Percentiles rank a stretch among this genome's conserved stretches.
phyloP scores from a whole-genome alignment of 2,888 invertebrate species.

The Meganola albula region DNA sequence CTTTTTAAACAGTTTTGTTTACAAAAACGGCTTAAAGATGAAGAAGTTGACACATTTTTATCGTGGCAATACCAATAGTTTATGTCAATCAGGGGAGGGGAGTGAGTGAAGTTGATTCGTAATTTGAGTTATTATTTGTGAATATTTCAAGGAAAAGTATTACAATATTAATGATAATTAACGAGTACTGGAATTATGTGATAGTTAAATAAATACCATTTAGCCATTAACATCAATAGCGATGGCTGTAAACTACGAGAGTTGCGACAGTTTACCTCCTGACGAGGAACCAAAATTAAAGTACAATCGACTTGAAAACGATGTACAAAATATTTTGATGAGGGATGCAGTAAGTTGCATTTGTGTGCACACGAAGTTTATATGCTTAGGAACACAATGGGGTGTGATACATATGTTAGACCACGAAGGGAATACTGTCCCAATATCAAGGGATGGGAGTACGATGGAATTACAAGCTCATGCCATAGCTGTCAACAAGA shows the following conservation, averaged over 20 bases:
- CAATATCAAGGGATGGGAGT: conserved; percentile 74
- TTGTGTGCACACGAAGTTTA: conserved; percentile 95
- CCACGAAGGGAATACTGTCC: conserved; percentile 90
- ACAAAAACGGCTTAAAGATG: no score
- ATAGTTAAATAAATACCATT: conserved; percentile 7
- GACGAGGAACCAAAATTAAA: conserved; percentile 91
- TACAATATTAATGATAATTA: no score
- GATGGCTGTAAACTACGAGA: conserved; percentile 66
- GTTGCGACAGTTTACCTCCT: conserved; percentile 62
- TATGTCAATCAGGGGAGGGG: no score
- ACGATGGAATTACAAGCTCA: conserved; percentile 87
- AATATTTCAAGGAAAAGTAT: no score
- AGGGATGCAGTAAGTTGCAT: conserved; percentile 92
- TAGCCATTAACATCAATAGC: conserved; percentile 13
- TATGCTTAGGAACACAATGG: conserved; percentile 95
- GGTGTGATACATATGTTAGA: conserved; percentile 93
- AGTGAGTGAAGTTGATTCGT: no score
- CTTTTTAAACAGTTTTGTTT: no score
- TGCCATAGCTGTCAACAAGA: conserved; percentile 94
- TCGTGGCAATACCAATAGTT: no score
- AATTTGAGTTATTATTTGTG: no score
- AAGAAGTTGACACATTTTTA: no score
- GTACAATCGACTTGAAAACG: conserved; percentile 92
- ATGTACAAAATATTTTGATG: conserved; percentile 88
- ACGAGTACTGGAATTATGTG: no score